A percentile compares a stretch with the other conserved stretches of the same genome.
These are phyloP conservation scores for Sapayoa aenigma DNA, from an alignment of 2,113 vertebrate species.

Conservation along the genomic window DNA sequence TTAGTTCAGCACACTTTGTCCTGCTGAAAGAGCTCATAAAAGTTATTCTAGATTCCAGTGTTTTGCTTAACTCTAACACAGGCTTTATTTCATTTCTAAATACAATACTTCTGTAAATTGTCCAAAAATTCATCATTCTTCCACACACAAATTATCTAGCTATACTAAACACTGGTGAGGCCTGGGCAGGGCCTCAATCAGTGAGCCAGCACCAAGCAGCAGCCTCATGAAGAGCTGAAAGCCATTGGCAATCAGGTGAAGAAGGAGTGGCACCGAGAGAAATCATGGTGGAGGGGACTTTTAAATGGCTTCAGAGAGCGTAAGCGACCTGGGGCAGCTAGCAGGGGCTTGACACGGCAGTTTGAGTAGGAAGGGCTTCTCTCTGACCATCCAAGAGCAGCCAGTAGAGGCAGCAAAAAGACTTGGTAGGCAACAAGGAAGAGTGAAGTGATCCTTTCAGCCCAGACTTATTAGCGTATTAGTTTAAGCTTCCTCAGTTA, in stretches of 20 bases:
- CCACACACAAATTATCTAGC: not conserved
- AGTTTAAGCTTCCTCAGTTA: too few species aligned
- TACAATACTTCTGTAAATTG: not conserved
- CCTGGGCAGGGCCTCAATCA: too few species aligned
- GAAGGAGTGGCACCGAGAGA: not conserved
- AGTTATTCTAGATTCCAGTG: not conserved
- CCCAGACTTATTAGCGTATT: too few species aligned
- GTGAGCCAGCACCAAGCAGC: not conserved
- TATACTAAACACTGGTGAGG: not conserved
- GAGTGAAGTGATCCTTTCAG: too few species aligned
- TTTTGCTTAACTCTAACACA: not conserved
- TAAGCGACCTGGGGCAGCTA: not conserved
- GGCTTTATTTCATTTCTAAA: not conserved
- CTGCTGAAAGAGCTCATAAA: not conserved
- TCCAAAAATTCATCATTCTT: not conserved
- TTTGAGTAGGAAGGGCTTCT: too few species aligned
- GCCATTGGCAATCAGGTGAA: not conserved
- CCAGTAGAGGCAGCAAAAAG: too few species aligned
- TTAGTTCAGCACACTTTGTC: not conserved
- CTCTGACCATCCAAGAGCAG: too few species aligned
- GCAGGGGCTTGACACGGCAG: not conserved
- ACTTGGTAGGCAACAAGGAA: too few species aligned
- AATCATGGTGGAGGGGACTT: not conserved
- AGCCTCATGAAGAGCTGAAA: too few species aligned
- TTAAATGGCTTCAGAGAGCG: not conserved